Percentiles rank a stretch among this genome's conserved stretches.
phyloP scores from a whole-genome alignment of 2,113 vertebrate species.

The Litocranius walleri region DNA sequence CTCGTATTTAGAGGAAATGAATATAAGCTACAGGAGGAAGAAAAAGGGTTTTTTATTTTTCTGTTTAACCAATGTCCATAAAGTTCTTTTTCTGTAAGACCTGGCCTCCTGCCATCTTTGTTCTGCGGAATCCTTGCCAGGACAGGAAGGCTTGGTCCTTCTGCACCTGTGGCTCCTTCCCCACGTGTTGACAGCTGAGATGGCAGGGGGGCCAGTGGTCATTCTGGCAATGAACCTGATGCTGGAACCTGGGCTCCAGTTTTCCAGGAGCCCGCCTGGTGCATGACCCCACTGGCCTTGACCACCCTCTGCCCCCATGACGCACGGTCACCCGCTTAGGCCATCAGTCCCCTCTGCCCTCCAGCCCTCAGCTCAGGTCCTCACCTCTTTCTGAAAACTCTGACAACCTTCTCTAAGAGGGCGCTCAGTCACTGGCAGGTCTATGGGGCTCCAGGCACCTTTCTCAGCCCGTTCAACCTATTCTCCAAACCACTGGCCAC shows the following conservation, averaged over 20 bases:
- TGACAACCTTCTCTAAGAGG: not conserved
- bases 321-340: not conserved
- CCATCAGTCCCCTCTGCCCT: not conserved
- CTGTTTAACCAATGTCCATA: not conserved
- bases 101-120: not conserved
- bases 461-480: not conserved
- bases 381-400: not conserved
- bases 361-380: not conserved
- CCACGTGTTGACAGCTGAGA: accelerated
- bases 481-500: not conserved
- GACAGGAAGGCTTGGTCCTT: not conserved
- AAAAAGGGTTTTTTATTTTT: not conserved
- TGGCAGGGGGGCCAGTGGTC: accelerated
- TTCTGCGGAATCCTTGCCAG: not conserved
- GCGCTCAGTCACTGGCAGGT: not conserved
- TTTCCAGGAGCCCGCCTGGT: not conserved
- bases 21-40: not conserved
- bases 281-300: not conserved
- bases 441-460: not conserved
- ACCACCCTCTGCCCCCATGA: accelerated
- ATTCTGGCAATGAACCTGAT: too few species aligned
- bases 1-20: not conserved
- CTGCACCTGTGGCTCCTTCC: not conserved
- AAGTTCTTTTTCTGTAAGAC: not conserved
- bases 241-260: not conserved